Conservation (phyloP, 2,888 invertebrate genomes). For the Acronicta aceris region DNA sequence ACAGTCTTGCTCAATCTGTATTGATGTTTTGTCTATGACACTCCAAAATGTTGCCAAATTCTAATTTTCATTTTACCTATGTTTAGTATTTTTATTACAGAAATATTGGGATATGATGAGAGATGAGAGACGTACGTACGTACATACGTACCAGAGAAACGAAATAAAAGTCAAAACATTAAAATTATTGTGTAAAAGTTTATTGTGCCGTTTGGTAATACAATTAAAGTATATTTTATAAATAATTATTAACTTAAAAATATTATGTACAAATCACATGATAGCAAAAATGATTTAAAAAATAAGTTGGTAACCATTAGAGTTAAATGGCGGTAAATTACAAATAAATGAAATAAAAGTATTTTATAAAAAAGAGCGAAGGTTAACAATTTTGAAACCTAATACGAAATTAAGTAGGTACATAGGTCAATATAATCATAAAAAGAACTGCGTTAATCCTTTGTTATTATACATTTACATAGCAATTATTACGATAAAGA, state of each 20-base stretch:
- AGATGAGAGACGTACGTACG: no score
- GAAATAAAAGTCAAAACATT: not conserved
- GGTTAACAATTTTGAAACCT: slow-evolving; percentile 11
- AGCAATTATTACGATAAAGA: slow-evolving; percentile 17
- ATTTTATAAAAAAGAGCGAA: slow-evolving; percentile 8
- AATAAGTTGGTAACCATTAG: slow-evolving; percentile 20
- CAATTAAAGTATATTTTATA: slow-evolving; percentile 52
- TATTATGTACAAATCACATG: slow-evolving; percentile 70
- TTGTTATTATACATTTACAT: slow-evolving; percentile 3
- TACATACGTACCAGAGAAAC: no score
- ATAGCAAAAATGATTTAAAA: slow-evolving; percentile 49
- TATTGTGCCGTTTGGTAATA: slow-evolving; percentile 69
- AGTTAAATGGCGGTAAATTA: slow-evolving; percentile 12
- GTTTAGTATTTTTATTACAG: no score
- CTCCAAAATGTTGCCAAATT: no score
- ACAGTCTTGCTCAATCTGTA: no score
- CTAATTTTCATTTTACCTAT: no score
- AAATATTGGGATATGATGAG: no score
- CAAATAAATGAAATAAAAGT: slow-evolving; percentile 22
- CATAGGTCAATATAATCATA: not conserved
- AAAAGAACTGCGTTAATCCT: not conserved
- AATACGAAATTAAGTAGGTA: slow-evolving; percentile 1
- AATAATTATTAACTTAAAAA: slow-evolving; percentile 52
- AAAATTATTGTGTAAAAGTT: slow-evolving; percentile 66
- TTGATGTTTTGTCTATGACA: no score